Base-by-base conservation (phyloP, 2,888 invertebrate genomes). In the Athrips mouffetella region DNA sequence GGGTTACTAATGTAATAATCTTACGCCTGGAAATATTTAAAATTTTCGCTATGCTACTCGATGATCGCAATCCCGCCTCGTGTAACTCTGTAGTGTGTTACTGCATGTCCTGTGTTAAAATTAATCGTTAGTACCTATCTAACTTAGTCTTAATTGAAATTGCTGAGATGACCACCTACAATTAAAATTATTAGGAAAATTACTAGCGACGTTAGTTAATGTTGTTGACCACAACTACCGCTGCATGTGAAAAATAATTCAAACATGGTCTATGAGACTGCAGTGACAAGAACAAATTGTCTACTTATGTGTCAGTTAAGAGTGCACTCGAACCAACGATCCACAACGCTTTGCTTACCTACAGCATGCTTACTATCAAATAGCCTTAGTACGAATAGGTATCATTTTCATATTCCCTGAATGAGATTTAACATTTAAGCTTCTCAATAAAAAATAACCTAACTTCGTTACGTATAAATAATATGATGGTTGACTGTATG, bases 31-130 rank as follows among this genome's bases (percentile, higher is more conserved):
- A 25, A 8, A 15, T 25, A 23, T 10, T 16, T 18, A 37, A 37
- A 5, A 5, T 44, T 54, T 47, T 57, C 62, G 59, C 58, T 67
- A 64, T 65, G 67, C 55, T 70, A 78, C 76, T 73, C 86, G 87
- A 87, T 87, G 86, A 85, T 87, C 87, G 87, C 87, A 87, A 76
- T 85, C 87, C 86, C 87, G 85, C 84, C 73, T 75, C 59, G 65
- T 73, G 67, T 76, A 72, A 59, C 58, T 35, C 7, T 62, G 70
- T 80, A 80, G 76, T 76, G 62, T 71, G 68, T 76, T 74, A 65
- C 59, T 83, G 80, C 82, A 85, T 82, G 83, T 65, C 65, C 63
- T 25, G 40, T 23, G 10, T 61, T n/a, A n/a, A n/a, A n/a, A n/a
- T n/a, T n/a, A n/a, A n/a, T n/a, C n/a, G n/a, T n/a, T n/a, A n/a